Evolutionary conservation across 2,888 invertebrate species (phyloP).

Genomic region (Meiosimyza platycephala): DNA sequence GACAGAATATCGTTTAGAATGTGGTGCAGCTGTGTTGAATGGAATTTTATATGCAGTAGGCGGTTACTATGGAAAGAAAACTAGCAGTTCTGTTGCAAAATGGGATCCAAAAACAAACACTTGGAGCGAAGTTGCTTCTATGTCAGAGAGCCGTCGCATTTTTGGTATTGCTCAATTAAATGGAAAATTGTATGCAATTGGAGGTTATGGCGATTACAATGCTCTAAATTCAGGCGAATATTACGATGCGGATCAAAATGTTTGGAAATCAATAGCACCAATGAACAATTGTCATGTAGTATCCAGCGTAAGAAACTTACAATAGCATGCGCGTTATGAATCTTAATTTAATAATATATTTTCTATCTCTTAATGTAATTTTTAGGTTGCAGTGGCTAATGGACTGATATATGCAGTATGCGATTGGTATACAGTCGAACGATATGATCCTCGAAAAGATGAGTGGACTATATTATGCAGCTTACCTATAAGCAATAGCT

Average conservation of each 20-base stretch:
- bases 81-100: slow-evolving; percentile 89
- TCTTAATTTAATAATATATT: background rate
- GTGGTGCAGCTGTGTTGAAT: slow-evolving; percentile 82
- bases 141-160: slow-evolving; percentile 85
- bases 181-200: slow-evolving; percentile 80
- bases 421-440: slow-evolving; percentile 93
- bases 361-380: background rate
- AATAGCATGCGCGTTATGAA: too few species aligned
- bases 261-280: slow-evolving; percentile 86
- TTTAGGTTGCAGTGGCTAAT: slow-evolving; percentile 81
- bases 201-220: slow-evolving; percentile 77
- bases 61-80: slow-evolving; percentile 81
- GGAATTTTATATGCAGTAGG: slow-evolving; percentile 92
- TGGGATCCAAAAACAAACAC: slow-evolving; percentile 90
- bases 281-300: slow-evolving; percentile 89
- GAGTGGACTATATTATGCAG: slow-evolving; percentile 74
- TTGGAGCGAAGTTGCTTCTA: slow-evolving; percentile 91
- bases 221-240: slow-evolving; percentile 86
- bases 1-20: slow-evolving; percentile 88
- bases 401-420: slow-evolving; percentile 92
- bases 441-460: slow-evolving; percentile 83
- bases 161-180: slow-evolving; percentile 90
- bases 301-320: slow-evolving; percentile 76
- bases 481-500: too few species aligned
- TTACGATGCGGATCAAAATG: slow-evolving; percentile 78